A percentile compares a stretch with the other conserved stretches of the same genome.
These are phyloP conservation scores for Mormoops blainvillei DNA, from an alignment of 2,113 vertebrate species.

Conservation along the genomic window DNA sequence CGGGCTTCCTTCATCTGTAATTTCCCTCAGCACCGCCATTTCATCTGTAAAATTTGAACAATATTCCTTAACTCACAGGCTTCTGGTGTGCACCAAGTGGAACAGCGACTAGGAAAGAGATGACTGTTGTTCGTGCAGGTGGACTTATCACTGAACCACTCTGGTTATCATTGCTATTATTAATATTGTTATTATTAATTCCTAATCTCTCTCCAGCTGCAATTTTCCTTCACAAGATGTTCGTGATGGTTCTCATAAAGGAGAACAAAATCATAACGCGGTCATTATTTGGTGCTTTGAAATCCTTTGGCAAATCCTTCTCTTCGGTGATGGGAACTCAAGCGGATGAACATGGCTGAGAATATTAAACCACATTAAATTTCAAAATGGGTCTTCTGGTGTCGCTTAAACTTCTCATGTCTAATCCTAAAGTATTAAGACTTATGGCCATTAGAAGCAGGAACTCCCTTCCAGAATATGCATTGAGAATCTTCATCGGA, in stretches of 20 bases:
- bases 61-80: not conserved
- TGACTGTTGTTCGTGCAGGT: not conserved
- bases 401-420: not conserved
- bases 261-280: constrained; percentile 37
- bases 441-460: not conserved
- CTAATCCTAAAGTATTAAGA: not conserved
- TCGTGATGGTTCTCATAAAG: constrained; percentile 23
- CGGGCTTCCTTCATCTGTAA: not conserved
- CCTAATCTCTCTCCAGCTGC: not conserved
- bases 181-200: constrained; percentile 34
- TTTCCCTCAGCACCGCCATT: not conserved
- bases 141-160: not conserved
- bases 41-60: not conserved
- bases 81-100: not conserved
- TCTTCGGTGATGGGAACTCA: not conserved
- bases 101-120: not conserved
- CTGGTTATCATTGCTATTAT: not conserved
- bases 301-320: not conserved
- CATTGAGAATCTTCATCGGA: not conserved
- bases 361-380: not conserved
- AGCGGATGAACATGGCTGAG: not conserved
- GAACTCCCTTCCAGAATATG: not conserved
- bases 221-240: constrained; percentile 38
- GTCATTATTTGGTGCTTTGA: constrained; percentile 39
- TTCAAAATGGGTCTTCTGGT: not conserved